Base-by-base conservation (phyloP, 2,113 vertebrate species). In the Prinia subflava region DNA sequence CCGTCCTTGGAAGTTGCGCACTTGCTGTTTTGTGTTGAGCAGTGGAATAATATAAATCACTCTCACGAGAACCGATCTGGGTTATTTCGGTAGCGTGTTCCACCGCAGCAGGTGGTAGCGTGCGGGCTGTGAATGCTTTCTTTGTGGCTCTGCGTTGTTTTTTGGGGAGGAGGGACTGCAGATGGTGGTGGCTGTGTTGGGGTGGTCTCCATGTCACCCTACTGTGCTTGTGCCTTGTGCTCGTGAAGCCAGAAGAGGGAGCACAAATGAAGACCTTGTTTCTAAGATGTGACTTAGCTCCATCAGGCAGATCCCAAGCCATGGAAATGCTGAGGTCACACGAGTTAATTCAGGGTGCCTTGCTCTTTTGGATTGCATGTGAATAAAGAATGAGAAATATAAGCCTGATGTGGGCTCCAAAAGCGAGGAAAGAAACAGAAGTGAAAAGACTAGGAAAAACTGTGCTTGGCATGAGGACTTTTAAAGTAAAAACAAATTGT, bases 111-210 rank as follows among this genome's bases (percentile, higher is more conserved):
- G 94, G 60, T 46, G 49, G 41, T 64, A 35, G 64, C 2, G 1
- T 50, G n/a, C 70, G 50, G 65, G 89, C 79, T 5, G 1, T 35
- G 57, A 74, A 49, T 24, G 6, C 68, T 69, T 90, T 75, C 24
- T 30, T 50, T 75, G 31, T 31, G 19, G 8, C 23, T 73, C 24
- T 91, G 11, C 1, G 8, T 23, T n/a, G 47, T 3, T 39, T 81
- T 83, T 23, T 33, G 39, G 24, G 42, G 9, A 8, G 7, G 12
- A 16, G 9, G 24, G 9, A 4, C 39, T 0, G 1, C 35, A 59
- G 49, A 5, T 5, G 4, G 13, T 0, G 23, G 37, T 0, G 3
- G 22, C 65, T 42, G 15, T 18, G 16, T 23, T 65, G 0, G 1
- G 19, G 60, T 59, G 62, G 28, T 83, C 68, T 73, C 55, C 2